Evolutionary conservation across 2,797 vertebrate species (phyloP).

Genomic region (Gymnoscopelus braueri): DNA sequence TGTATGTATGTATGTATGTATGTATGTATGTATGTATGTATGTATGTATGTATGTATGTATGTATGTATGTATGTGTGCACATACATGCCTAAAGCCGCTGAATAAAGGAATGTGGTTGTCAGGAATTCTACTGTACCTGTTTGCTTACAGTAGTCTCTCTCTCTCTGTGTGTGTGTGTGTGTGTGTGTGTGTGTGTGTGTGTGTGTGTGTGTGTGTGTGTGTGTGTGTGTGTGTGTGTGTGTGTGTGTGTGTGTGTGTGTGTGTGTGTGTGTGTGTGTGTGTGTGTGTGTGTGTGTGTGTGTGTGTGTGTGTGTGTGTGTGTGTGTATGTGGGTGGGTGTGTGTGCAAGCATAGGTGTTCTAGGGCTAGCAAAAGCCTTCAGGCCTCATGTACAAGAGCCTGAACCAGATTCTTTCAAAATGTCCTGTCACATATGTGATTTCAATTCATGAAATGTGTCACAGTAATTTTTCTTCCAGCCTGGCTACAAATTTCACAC

Average conservation of each 20-base stretch:
- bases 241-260: slow-evolving; percentile 4
- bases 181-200: slow-evolving; percentile 1
- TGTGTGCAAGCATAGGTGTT: too few species aligned
- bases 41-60: not conserved
- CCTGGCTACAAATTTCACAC: slow-evolving; percentile 1
- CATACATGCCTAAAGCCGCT: slow-evolving; percentile 20
- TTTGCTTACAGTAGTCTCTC: too few species aligned
- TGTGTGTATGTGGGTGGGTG: not conserved
- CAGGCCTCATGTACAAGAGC: not conserved
- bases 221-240: not conserved
- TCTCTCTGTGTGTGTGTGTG: slow-evolving; percentile 18
- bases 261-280: slow-evolving; percentile 12
- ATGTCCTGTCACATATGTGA: not conserved
- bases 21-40: not conserved
- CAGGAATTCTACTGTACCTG: slow-evolving; percentile 11
- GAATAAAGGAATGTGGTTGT: slow-evolving; percentile 41
- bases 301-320: slow-evolving; percentile 7
- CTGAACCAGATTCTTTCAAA: not conserved
- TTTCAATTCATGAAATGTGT: not conserved
- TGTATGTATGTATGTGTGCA: not conserved
- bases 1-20: not conserved
- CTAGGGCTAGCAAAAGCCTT: too few species aligned
- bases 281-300: not conserved
- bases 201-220: slow-evolving; percentile 13
- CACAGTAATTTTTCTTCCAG: slow-evolving; percentile 16